Base-by-base conservation (phyloP, 2,888 invertebrate species). In the Caenorhabditis afra region DNA sequence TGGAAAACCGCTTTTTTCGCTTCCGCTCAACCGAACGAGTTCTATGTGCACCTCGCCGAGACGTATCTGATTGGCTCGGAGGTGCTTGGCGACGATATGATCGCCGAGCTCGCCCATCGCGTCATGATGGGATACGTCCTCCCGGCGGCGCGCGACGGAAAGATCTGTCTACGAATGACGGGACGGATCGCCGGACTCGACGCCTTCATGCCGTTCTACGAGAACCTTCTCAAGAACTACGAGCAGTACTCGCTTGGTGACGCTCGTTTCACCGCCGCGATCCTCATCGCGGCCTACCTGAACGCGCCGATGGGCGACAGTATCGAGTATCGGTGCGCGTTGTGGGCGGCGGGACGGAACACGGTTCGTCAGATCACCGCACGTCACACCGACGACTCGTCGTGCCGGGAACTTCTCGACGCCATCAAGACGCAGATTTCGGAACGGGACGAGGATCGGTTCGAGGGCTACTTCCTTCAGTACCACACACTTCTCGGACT, bases 161-260 rank as follows among this genome's bases (percentile, higher is more conserved):
- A 80, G 14, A 70, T 89, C 10, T 61, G 39, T 8, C 52, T 89
- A 3, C 67, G 83, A 14, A 65, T 87, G 65, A 71, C 66, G 12
- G 62, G 75, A 16, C 80, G 82, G 52, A 75, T 88, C 10, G 85
- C 88, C 8, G 86, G 83, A 23, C 68, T 87, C 16, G 89, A 89
- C 53, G 85, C 87, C 5, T 89, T 89, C 65, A 81, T 86, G 74
- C 87, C 88, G 35, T 89, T 88, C 86, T 88, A 79, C 66, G 87
- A 87, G 61, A 85, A 87, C 37, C 68, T 88, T 16, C 77, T 88
- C 37, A 71, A 71, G 49, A 71, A 80, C 22, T 88, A 81, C 73
- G 86, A 85, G 37, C 81, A 87, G 57, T 83, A 82, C 64, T 85
- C 87, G 4, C 44, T 81, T 44, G 87, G 86, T 18, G 71, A 86